phyloP scores from a whole-genome alignment of 2,888 invertebrate species.

The Pristionchus fissidentatus region DNA sequence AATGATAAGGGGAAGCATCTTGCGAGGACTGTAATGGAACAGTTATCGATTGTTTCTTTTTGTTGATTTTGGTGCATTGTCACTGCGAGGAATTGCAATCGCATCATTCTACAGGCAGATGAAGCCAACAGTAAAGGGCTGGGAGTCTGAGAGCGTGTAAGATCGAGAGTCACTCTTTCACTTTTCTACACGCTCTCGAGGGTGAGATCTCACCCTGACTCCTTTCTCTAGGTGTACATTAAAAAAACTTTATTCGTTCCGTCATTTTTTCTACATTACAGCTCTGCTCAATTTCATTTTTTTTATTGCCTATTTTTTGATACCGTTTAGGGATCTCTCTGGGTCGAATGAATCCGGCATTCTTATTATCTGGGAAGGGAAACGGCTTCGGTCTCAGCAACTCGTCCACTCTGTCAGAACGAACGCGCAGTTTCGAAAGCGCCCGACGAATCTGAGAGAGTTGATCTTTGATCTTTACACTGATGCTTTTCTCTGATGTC shows the following conservation, averaged over 20 bases:
- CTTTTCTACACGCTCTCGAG: no score
- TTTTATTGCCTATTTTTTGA: not conserved
- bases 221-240: no score
- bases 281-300: not conserved
- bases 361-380: constrained; percentile 45
- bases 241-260: no score
- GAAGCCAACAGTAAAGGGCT: no score
- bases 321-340: constrained; percentile 42
- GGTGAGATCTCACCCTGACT: no score
- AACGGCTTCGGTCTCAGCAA: constrained; percentile 39
- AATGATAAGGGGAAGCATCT: constrained; percentile 71
- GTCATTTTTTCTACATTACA: not conserved
- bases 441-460: constrained; percentile 2
- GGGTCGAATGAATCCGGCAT: constrained; percentile 47
- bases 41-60: not conserved
- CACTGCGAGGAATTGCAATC: no score
- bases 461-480: not conserved
- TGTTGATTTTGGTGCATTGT: no score
- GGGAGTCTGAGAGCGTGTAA: not conserved
- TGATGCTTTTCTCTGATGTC: not conserved
- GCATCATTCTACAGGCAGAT: no score
- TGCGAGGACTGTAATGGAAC: constrained; percentile 59
- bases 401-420: constrained; percentile 45
- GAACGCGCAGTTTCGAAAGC: constrained; percentile 13
- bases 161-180: no score